Conservation (phyloP, 2,888 invertebrate species). For the Tanaodytes sp. region DNA sequence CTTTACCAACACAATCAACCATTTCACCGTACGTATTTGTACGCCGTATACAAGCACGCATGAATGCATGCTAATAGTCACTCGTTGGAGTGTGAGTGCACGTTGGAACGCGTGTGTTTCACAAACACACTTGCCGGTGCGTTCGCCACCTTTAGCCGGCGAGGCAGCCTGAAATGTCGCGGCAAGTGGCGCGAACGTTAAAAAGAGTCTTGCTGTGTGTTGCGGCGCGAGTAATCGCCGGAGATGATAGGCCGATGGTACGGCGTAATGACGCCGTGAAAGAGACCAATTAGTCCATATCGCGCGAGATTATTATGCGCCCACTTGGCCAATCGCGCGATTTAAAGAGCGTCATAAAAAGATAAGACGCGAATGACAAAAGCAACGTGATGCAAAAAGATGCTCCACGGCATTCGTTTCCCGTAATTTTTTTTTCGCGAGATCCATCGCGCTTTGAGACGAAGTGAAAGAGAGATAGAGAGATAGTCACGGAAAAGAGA, state of each 20-base stretch:
- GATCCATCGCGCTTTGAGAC: slow-evolving; percentile 18
- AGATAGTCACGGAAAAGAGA: too few species aligned
- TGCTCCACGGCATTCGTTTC: slow-evolving; percentile 27
- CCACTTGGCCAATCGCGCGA: slow-evolving; percentile 52
- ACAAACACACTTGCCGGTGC: slow-evolving; percentile 17
- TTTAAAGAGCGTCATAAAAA: slow-evolving; percentile 38
- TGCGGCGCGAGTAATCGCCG: slow-evolving; percentile 50
- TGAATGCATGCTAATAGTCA: too few species aligned
- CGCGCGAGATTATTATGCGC: slow-evolving; percentile 54
- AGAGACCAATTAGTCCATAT: slow-evolving; percentile 71
- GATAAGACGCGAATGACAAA: slow-evolving; percentile 38
- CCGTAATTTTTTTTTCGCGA: slow-evolving; percentile 28
- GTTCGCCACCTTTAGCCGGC: slow-evolving; percentile 52
- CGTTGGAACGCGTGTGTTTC: slow-evolving; percentile 20
- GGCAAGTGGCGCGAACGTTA: slow-evolving; percentile 60
- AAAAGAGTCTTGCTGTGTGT: slow-evolving; percentile 65
- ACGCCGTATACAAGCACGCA: too few species aligned
- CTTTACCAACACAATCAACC: too few species aligned
- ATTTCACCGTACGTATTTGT: too few species aligned
- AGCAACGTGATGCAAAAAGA: slow-evolving; percentile 29
- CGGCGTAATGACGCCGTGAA: slow-evolving; percentile 63
- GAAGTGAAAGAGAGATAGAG: too few species aligned
- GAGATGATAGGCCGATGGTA: slow-evolving; percentile 58
- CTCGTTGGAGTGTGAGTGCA: too few species aligned
- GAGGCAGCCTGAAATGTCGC: slow-evolving; percentile 57